Base-by-base conservation (phyloP, 1,140 invertebrate species). In the Euura saliciscinereae region DNA sequence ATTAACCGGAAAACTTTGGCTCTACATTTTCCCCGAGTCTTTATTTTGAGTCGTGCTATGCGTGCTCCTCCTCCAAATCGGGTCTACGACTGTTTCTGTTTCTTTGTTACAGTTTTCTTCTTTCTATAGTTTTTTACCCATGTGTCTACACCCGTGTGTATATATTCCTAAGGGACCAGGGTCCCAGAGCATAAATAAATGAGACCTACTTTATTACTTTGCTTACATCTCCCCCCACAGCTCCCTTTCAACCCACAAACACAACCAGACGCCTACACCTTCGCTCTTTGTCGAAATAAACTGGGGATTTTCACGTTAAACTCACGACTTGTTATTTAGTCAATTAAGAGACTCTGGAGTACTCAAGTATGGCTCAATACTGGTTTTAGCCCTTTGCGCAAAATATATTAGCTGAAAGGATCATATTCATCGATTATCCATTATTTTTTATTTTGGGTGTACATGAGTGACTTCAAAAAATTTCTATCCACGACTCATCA, bases 161-260 rank as follows among this genome's bases (percentile, higher is more conserved):
- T 11, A 8, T 59, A 59, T 59, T 59, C 13, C 3, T 59, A 11
- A 59, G 13, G 51, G 51, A n/a, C 10, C 51, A 8, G 51, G 51
- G 8, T 59, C 51, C 51, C 51, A n/a, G 51, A 59, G 3, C 51
- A 59, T 59, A 59, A 59, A 59, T 59, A 59, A 59, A 59, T 59
- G 51, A 59, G 51, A 8, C 51, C 51, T 59, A 59, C 51, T 59
- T 59, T 59, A 59, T 59, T 59, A 59, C 51, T 8, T n/a, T 59
- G 51, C 51, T 59, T 59, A 59, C 51, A 59, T 59, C 51, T 59
- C 13, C 13, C 51, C 51, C 51, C 2, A 1, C 46, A 6, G 6
- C 28, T 28, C 28, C 28, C 28, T 28, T 28, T 28, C 28, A 28
- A 28, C 28, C 28, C 28, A 28, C 28, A 28, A 28, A 28, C 28